Conservation (phyloP, 2,797 vertebrate species). For the Tenualosa ilisha region DNA sequence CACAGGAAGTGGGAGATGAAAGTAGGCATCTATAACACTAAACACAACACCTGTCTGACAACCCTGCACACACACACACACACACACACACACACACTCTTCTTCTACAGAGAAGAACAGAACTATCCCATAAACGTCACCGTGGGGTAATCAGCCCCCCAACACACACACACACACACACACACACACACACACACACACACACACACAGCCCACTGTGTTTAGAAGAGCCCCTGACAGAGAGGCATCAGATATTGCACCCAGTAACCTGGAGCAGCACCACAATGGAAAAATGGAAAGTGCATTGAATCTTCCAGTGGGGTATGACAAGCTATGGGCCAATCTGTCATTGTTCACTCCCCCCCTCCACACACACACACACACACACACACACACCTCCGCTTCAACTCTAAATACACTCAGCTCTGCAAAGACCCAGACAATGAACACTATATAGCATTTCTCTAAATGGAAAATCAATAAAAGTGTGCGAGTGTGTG, state of each 20-base stretch:
- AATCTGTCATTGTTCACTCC: neutral
- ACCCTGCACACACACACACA: neutral
- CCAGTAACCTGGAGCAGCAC: neutral
- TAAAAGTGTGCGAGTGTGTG: neutral
- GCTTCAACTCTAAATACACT: neutral
- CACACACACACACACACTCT: neutral
- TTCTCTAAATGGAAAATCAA: neutral
- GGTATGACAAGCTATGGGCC: neutral
- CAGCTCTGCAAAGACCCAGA: neutral
- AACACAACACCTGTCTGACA: slow-evolving; percentile 34
- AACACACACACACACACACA: neutral
- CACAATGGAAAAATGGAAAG: neutral
- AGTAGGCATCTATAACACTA: slow-evolving; percentile 54
- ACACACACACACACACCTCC: neutral
- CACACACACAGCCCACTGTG: neutral
- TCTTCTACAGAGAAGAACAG: slow-evolving; percentile 11
- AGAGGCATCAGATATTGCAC: neutral
- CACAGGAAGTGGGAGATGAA: slow-evolving; percentile 53
- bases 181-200: neutral
- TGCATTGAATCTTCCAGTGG: neutral
- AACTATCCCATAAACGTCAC: slow-evolving; percentile 50
- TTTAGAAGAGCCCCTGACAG: neutral
- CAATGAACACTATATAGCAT: neutral
- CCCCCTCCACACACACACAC: neutral
- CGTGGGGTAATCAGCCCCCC: slow-evolving; percentile 25